Base-by-base conservation (phyloP, 2,888 invertebrate genomes). In the Lottia gigantea region DNA sequence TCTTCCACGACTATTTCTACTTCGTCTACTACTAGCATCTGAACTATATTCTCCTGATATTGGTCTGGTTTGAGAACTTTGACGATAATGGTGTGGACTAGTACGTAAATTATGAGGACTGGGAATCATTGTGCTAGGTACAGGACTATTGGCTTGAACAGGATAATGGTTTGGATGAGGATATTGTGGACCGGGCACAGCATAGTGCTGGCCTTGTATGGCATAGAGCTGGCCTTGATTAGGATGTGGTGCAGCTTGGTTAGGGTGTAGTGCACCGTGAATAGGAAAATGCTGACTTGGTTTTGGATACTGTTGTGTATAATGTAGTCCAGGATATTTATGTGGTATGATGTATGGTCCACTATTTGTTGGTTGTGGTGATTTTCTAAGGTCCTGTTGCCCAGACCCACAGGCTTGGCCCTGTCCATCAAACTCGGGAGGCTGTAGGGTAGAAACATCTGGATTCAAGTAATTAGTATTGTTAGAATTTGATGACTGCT, bases 361-460 rank as follows among this genome's bases (percentile, higher is more conserved):
- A 66, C 69, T 26, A 49, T 70, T 46, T 25, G 68, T 67, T 55
- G 74, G 64, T 49, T 67, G 65, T 71, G 70, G 62, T 47, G 71
- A 70, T 69, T 73, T 66, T 72, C 73, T 40, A 65, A 74, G 46
- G 66, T 73, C 71, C 66, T 68, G 71, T 62, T 61, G 63, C 45
- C 31, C 46, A 12, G 71, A 64, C 31, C 72, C 77, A 73, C 82
- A 82, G 7, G 79, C 80, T 64, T 82, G 80, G 70, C 82, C 83
- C 67, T 83, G 83, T 15, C 84, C 83, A 71, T 85, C 85, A 74
- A 82, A 81, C 64, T 85, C 83, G 23, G 81, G 76, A 16, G 81
- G 67, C 26, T 82, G 75, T 8, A 78, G 81, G 16, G 80, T 78
- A 16, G 81, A 81, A 23, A 80, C 82, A n/a, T 80, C 79, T 31